A percentile compares a stretch with the other conserved stretches of the same genome.
phyloP scores from a whole-genome alignment of 2,888 invertebrate species.

The Spilarctia lutea region DNA sequence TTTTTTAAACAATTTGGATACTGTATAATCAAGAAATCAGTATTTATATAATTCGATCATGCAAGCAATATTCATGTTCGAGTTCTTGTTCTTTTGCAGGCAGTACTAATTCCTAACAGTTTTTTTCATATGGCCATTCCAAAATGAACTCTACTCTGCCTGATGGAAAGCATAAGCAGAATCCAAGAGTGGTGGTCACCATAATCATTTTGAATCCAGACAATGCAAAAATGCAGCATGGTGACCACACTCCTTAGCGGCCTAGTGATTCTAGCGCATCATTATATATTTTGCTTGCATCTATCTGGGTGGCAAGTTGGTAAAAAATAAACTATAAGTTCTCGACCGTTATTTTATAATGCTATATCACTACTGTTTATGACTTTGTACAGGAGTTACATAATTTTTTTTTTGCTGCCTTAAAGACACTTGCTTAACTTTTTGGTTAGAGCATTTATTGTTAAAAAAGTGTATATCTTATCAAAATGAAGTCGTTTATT shows the following conservation, averaged over 20 bases:
- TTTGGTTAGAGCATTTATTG: neutral
- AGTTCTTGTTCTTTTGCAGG: neutral
- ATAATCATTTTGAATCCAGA: too few relatives aligned
- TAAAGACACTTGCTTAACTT: neutral
- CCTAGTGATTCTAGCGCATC: too few relatives aligned
- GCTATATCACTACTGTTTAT: neutral
- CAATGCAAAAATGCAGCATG: too few relatives aligned
- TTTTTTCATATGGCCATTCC: too few relatives aligned
- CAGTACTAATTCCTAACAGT: neutral
- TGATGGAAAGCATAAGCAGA: too few relatives aligned
- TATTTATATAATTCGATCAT: neutral
- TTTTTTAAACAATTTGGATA: too few relatives aligned
- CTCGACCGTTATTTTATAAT: neutral
- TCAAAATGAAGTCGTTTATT: slow-evolving; percentile 4
- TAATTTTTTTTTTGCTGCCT: neutral
- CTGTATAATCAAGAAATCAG: neutral
- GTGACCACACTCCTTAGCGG: too few relatives aligned
- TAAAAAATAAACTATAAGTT: neutral
- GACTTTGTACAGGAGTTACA: neutral
- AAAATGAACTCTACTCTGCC: too few relatives aligned
- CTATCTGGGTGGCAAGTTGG: neutral
- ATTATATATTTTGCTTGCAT: too few relatives aligned
- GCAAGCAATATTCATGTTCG: neutral
- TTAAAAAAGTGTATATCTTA: slow-evolving; percentile 1
- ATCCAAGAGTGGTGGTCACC: too few relatives aligned